These are phyloP conservation scores for Macroteleia sp. DNA, from an alignment of 2,888 invertebrate species.

Conservation along the genomic window DNA sequence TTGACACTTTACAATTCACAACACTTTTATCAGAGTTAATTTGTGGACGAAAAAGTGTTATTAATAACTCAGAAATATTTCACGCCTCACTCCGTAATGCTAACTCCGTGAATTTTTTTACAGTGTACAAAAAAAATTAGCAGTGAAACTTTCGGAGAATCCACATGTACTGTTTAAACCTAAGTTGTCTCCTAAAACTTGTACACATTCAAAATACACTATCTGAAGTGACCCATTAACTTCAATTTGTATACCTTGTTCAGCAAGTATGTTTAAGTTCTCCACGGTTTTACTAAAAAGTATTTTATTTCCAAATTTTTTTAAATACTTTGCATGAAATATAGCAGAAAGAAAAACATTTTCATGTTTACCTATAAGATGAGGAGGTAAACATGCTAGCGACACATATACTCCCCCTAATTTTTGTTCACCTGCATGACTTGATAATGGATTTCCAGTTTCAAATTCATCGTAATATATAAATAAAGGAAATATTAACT, in stretches of 20 bases:
- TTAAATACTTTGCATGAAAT: not conserved
- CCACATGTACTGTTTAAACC: not conserved
- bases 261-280: not conserved
- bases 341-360: not conserved
- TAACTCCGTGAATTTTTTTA: no score
- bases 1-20: no score
- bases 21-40: no score
- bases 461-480: conserved; percentile 3
- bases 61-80: no score
- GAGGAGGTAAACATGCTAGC: not conserved
- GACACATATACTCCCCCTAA: not conserved
- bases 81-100: no score
- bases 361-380: no score
- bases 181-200: no score
- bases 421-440: not conserved
- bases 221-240: not conserved
- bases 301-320: not conserved
- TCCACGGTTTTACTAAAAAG: not conserved
- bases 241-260: not conserved
- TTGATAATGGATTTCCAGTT: not conserved
- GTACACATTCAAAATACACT: not conserved
- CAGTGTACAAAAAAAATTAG: no score
- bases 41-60: no score
- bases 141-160: not conserved
- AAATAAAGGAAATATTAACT: not conserved